These are phyloP conservation scores for Triops cancriformis DNA, from an alignment of 1,140 invertebrate genomes.

Conservation along the genomic window DNA sequence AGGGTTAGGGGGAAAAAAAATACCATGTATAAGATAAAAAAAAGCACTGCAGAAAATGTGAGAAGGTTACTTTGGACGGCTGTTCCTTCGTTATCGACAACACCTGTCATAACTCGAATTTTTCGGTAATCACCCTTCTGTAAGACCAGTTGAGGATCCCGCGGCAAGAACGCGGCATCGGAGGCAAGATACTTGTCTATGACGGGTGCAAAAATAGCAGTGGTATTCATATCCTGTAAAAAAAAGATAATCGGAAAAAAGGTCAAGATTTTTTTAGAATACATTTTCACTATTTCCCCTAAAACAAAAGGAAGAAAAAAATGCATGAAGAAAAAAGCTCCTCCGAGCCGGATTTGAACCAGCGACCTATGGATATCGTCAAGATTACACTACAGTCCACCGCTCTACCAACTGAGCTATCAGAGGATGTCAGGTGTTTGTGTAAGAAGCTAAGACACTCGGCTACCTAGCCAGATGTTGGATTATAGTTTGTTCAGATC, in stretches of 20 bases:
- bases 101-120: slow-evolving; percentile 49
- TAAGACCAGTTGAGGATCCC: slow-evolving; percentile 41
- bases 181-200: slow-evolving; percentile 47
- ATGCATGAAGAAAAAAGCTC: slow-evolving; percentile 34
- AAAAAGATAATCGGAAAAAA: background rate
- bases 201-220: slow-evolving; percentile 47
- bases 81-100: slow-evolving; percentile 48
- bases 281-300: too few species aligned
- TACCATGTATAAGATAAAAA: background rate
- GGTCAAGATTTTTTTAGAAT: too few species aligned
- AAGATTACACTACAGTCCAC: slow-evolving; percentile 58
- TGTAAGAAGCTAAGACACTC: background rate
- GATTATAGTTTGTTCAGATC: too few species aligned
- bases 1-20: slow-evolving; percentile 30
- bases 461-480: too few species aligned
- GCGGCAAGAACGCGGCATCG: slow-evolving; percentile 47
- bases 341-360: slow-evolving; percentile 61
- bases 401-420: slow-evolving; percentile 72
- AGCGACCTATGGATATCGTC: slow-evolving; percentile 53
- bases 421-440: slow-evolving; percentile 32
- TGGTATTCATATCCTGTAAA: slow-evolving; percentile 47
- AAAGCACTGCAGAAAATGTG: background rate
- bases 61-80: slow-evolving; percentile 16
- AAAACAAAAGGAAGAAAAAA: slow-evolving; percentile 19
- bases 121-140: slow-evolving; percentile 40